A percentile compares a stretch with the other conserved stretches of the same genome.
phyloP scores from a whole-genome alignment of 2,113 vertebrate genomes.

The Gopherus flavomarginatus region DNA sequence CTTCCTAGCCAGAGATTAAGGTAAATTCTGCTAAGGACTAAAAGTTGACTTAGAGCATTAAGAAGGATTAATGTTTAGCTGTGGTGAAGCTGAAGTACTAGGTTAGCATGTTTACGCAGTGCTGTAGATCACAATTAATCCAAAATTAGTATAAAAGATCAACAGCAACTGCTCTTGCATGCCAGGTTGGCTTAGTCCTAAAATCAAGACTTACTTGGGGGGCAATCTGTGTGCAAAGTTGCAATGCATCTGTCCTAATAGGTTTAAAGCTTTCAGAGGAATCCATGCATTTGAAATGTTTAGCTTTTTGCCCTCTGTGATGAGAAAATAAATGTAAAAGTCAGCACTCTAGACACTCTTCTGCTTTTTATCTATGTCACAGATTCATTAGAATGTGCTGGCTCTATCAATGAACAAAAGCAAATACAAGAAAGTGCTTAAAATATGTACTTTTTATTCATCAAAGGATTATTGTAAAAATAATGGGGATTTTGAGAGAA shows the following conservation, averaged over 20 bases:
- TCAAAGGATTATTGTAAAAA: constrained; percentile 36
- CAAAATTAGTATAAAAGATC: constrained; percentile 99
- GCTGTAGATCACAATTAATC: constrained; percentile 98
- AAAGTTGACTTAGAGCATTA: constrained; percentile 99
- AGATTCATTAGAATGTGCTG: constrained; percentile 26
- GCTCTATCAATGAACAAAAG: constrained; percentile 8
- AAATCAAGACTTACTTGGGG: constrained; percentile 90
- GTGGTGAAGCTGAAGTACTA: constrained; percentile 92
- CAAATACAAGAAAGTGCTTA: constrained; percentile 47
- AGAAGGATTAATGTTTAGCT: constrained; percentile 99
- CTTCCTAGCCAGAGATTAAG: constrained; percentile 99
- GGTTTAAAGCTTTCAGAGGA: constrained; percentile 68
- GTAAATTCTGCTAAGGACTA: constrained; percentile 99
- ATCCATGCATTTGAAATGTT: constrained; percentile 72
- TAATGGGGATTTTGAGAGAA: neutral
- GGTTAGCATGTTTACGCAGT: constrained; percentile 95
- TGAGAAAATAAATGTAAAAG: constrained; percentile 62
- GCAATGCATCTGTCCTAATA: constrained; percentile 59
- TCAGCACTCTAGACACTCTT: neutral
- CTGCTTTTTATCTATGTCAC: constrained; percentile 58
- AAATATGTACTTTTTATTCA: constrained; percentile 13
- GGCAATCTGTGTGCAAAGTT: constrained; percentile 86
- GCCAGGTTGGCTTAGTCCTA: constrained; percentile 88
- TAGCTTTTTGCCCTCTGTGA: constrained; percentile 62
- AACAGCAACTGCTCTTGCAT: constrained; percentile 90